Conservation (phyloP, 1,140 invertebrate genomes). For the Aculops lycopersici region DNA sequence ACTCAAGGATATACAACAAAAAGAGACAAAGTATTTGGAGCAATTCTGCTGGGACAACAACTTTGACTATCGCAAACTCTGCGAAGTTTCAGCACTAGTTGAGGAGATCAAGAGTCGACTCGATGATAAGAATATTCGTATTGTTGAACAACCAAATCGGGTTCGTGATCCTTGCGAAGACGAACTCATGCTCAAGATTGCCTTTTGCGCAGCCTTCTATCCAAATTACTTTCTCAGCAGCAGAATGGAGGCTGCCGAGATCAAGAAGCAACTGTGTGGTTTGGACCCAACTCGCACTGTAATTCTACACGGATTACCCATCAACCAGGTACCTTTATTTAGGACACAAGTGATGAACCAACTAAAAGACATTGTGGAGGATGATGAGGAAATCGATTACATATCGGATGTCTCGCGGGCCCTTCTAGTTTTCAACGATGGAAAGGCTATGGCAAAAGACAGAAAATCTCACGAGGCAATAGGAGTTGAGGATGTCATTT, state of each 20-base stretch:
- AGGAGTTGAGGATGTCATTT: no score
- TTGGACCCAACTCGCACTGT: slow-evolving; percentile 40
- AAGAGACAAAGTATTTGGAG: slow-evolving; percentile 6
- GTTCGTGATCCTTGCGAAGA: slow-evolving; percentile 1
- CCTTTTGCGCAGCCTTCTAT: slow-evolving; percentile 51
- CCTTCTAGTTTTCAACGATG: slow-evolving; percentile 7
- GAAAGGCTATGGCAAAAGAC: no score
- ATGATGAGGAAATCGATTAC: slow-evolving; percentile 13
- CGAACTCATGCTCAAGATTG: slow-evolving; percentile 21
- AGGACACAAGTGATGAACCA: slow-evolving; percentile 15
- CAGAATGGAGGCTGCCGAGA: slow-evolving; percentile 24
- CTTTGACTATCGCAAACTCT: slow-evolving; percentile 33
- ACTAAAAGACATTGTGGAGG: slow-evolving; percentile 15
- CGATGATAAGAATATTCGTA: slow-evolving; percentile 13
- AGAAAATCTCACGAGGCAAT: no score
- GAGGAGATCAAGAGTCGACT: slow-evolving; percentile 31
- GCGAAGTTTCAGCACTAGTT: slow-evolving; percentile 34
- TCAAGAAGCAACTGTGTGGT: slow-evolving; percentile 27
- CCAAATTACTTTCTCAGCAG: slow-evolving; percentile 47
- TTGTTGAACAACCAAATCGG: slow-evolving; percentile 1
- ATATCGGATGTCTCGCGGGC: slow-evolving; percentile 17
- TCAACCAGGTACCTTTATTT: slow-evolving; percentile 34
- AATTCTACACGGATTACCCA: slow-evolving; percentile 24
- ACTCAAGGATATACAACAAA: slow-evolving; percentile 8
- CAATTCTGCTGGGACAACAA: slow-evolving; percentile 35